Evolutionary conservation across 2,888 invertebrate species (phyloP).

Genomic region (Parascotia fuliginaria): DNA sequence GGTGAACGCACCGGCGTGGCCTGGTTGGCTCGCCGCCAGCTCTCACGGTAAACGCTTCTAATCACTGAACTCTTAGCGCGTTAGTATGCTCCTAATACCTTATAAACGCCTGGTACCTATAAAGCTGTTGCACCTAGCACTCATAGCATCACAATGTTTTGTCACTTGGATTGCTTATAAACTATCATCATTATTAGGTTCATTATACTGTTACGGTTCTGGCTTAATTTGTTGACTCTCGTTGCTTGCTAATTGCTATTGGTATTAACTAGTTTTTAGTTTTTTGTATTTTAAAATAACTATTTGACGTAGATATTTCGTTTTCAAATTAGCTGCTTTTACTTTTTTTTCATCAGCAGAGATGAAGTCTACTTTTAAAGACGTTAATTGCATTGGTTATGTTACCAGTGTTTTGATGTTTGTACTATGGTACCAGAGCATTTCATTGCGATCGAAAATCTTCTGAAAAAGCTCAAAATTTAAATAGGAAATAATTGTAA

Average conservation of each 20-base stretch:
- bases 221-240: conserved; percentile 28
- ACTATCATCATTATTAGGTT: conserved; percentile 35
- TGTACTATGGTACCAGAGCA: too few species aligned
- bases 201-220: conserved; percentile 37
- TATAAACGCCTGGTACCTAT: conserved; percentile 77
- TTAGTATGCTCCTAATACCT: conserved; percentile 75
- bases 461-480: too few species aligned
- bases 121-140: conserved; percentile 58
- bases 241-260: conserved; percentile 28
- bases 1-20: conserved; percentile 82
- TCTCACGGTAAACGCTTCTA: conserved; percentile 81
- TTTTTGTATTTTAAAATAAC: not conserved
- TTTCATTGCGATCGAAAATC: too few species aligned
- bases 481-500: too few species aligned
- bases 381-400: too few species aligned
- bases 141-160: conserved; percentile 35
- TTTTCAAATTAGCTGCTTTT: too few species aligned
- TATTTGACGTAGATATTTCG: not conserved
- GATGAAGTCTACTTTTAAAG: too few species aligned
- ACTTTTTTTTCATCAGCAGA: too few species aligned
- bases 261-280: conserved; percentile 7
- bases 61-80: conserved; percentile 73
- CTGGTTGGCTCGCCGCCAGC: conserved; percentile 80
- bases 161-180: conserved; percentile 28
- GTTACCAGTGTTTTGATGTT: too few species aligned